A percentile compares a stretch with the other conserved stretches of the same genome.
Conservation (phyloP, 2,888 invertebrate species). For the Drosophila pseudotakahashii region DNA sequence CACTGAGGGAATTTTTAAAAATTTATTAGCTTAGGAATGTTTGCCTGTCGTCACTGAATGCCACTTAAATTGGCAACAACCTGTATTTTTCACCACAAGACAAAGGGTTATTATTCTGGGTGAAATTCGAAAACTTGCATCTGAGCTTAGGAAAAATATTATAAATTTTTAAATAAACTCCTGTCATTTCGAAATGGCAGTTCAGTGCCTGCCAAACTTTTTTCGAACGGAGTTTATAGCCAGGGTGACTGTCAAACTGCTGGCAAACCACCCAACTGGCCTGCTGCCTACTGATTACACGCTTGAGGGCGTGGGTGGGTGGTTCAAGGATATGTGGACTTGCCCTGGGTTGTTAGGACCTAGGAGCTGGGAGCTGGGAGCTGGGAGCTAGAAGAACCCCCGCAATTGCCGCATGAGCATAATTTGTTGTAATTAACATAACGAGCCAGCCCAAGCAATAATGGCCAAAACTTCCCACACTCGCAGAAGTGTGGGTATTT, state of each 20-base stretch:
- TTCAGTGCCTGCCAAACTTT: too few relatives aligned
- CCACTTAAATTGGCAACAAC: slow-evolving; percentile 9
- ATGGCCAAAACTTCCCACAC: slow-evolving; percentile 57
- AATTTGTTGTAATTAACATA: slow-evolving; percentile 80
- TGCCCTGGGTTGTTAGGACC: not conserved
- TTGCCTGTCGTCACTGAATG: slow-evolving; percentile 8
- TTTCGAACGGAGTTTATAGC: slow-evolving; percentile 8
- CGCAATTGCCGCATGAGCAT: slow-evolving; percentile 73
- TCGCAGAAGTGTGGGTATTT: slow-evolving; percentile 29
- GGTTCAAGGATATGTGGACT: slow-evolving; percentile 15
- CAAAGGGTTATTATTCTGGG: not conserved
- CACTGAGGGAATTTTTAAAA: slow-evolving; percentile 25
- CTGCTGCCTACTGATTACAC: slow-evolving; percentile 30
- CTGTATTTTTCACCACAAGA: not conserved
- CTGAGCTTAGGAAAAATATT: too few relatives aligned
- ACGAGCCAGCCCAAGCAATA: slow-evolving; percentile 76
- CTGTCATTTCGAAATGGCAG: too few relatives aligned
- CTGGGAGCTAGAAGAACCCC: slow-evolving; percentile 23
- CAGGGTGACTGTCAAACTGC: slow-evolving; percentile 28
- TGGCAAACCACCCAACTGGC: slow-evolving; percentile 3
- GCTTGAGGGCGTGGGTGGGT: slow-evolving; percentile 15
- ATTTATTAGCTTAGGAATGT: slow-evolving; percentile 18
- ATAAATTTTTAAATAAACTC: too few relatives aligned
- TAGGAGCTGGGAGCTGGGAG: not conserved
- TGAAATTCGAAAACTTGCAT: too few relatives aligned